Conservation (phyloP, 2,797 vertebrate genomes). For the Acanthiza pusilla region DNA sequence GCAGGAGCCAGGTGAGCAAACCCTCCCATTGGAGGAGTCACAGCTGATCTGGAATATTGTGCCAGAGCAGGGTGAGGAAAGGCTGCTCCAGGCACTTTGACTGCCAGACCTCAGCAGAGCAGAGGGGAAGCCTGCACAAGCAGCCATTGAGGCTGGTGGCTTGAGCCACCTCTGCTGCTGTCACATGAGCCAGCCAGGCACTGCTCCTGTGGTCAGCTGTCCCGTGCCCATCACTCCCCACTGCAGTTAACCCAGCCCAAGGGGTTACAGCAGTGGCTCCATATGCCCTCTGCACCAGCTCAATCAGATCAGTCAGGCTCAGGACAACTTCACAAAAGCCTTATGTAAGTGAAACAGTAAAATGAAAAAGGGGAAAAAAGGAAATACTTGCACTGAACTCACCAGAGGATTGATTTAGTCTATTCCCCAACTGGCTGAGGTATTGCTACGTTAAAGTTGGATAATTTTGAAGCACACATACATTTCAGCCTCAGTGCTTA, state of each 20-base stretch:
- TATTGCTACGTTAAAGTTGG: neutral
- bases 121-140: neutral
- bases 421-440: neutral
- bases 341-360: neutral
- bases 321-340: neutral
- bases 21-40: neutral
- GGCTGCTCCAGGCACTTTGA: neutral
- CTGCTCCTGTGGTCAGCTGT: neutral
- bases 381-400: neutral
- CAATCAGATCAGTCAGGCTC: neutral
- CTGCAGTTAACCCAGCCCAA: neutral
- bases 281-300: neutral
- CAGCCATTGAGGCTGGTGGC: neutral
- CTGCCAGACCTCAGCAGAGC: neutral
- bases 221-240: neutral
- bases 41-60: neutral
- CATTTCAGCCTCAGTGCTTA: neutral
- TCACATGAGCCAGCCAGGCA: neutral
- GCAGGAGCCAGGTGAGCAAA: neutral
- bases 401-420: neutral
- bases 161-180: neutral
- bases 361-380: neutral
- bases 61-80: neutral
- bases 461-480: neutral
- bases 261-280: neutral